Evolutionary conservation across 64 coral and sea anemone species (phyloP).

Genomic region (Montipora sp.): DNA sequence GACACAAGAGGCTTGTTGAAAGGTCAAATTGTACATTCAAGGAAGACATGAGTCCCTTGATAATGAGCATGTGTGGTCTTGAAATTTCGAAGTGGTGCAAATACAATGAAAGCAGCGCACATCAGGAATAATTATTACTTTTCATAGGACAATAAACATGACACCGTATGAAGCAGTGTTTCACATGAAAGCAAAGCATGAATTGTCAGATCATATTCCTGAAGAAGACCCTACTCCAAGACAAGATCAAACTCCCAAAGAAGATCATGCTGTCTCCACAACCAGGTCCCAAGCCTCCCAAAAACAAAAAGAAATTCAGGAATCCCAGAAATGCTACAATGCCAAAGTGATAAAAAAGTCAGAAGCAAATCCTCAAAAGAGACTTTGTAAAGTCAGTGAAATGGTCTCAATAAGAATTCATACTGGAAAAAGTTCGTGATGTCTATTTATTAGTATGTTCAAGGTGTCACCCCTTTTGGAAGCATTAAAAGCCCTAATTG

Average conservation of each 20-base stretch:
- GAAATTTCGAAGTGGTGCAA: conserved; percentile 16
- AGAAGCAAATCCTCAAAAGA: not conserved
- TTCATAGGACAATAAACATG: not conserved
- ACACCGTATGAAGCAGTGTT: conserved; percentile 20
- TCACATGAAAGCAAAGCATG: not conserved
- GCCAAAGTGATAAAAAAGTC: not conserved
- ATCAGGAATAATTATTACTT: not conserved
- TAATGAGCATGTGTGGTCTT: not conserved
- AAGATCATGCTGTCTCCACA: not conserved
- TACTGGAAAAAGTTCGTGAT: no score
- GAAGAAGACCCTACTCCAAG: not conserved
- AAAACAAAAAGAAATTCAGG: not conserved
- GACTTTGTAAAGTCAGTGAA: not conserved
- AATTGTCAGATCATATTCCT: not conserved
- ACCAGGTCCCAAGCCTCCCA: not conserved
- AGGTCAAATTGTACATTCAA: not conserved
- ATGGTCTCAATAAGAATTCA: not conserved
- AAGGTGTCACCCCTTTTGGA: not conserved
- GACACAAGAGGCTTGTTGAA: conserved; percentile 14
- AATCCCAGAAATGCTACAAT: not conserved
- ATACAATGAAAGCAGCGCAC: conserved; percentile 16
- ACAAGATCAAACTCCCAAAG: not conserved
- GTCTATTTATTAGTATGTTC: not conserved
- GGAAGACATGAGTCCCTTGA: conserved; percentile 11
- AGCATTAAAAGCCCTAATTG: not conserved